Percentiles rank a stretch among this genome's conserved stretches.
Evolutionary conservation across 2,113 vertebrate species (phyloP).

Genomic region (Meriones unguiculatus): DNA sequence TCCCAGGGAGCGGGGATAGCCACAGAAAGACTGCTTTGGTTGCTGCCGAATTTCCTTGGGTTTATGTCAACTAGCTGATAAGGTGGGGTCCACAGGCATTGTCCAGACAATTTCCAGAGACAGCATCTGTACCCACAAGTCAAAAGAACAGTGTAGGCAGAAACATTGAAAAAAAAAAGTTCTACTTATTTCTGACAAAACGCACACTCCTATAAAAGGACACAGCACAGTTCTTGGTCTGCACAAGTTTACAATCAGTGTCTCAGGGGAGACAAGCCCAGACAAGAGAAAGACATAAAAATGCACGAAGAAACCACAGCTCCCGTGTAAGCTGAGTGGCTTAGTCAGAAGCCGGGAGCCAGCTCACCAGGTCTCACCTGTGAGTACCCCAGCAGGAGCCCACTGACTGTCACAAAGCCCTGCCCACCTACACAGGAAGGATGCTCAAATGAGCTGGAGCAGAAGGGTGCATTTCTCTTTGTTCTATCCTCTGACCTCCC

Average conservation of each 20-base stretch:
- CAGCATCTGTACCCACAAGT: neutral
- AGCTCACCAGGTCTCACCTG: neutral
- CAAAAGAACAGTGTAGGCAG: neutral
- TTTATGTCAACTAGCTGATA: neutral
- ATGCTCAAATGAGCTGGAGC: neutral
- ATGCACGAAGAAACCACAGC: slow-evolving; percentile 34
- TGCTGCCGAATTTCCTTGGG: neutral
- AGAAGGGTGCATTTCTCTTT: neutral
- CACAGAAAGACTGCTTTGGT: neutral
- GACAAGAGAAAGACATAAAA: slow-evolving; percentile 58
- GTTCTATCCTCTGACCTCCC: neutral
- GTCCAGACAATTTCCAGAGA: slow-evolving; percentile 39
- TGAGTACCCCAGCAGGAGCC: neutral
- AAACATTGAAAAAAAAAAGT: neutral
- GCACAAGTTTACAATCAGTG: slow-evolving; percentile 31
- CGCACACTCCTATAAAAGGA: slow-evolving; percentile 12
- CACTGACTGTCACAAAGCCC: neutral
- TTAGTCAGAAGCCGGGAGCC: neutral
- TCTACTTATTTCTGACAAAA: slow-evolving; percentile 41
- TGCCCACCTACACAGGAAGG: neutral
- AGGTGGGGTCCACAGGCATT: neutral
- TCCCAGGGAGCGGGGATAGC: neutral
- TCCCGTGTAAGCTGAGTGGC: neutral
- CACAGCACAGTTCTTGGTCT: slow-evolving; percentile 52
- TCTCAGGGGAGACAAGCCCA: slow-evolving; percentile 67